A percentile compares a stretch with the other conserved stretches of the same genome.
These are phyloP conservation scores for Diploptera punctata DNA, from an alignment of 2,888 invertebrate genomes.

Conservation along the genomic window DNA sequence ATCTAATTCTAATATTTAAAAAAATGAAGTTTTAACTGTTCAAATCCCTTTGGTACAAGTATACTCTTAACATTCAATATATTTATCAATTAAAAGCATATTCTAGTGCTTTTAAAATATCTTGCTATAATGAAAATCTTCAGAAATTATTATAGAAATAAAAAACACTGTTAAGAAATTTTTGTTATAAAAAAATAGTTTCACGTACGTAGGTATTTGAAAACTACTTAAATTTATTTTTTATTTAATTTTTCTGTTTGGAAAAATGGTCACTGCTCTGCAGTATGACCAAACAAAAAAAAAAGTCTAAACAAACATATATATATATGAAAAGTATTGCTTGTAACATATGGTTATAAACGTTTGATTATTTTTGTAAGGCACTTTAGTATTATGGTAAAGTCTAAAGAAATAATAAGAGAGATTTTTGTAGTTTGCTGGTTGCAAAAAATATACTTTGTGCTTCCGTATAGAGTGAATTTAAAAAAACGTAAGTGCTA, in stretches of 20 bases:
- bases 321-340: constrained; percentile 16
- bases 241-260: not conserved
- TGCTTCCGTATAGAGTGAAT: constrained; percentile 16
- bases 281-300: constrained; percentile 13
- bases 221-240: not conserved
- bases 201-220: not conserved
- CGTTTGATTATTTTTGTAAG: constrained; percentile 35
- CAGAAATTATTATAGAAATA: not conserved
- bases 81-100: not conserved
- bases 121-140: not conserved
- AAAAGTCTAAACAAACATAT: constrained; percentile 3
- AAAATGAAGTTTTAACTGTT: not conserved
- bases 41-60: not conserved
- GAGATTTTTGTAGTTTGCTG: constrained; percentile 1
- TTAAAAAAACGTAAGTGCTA: not conserved
- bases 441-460: constrained; percentile 1
- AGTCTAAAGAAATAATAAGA: not conserved
- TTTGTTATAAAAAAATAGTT: not conserved
- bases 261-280: not conserved
- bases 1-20: no score
- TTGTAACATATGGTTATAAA: constrained; percentile 26
- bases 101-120: not conserved
- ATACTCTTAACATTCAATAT: no score
- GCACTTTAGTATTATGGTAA: constrained; percentile 16
- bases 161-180: not conserved